Conservation (phyloP, 2,888 invertebrate genomes). For the Scelioninae gen. 2 region DNA sequence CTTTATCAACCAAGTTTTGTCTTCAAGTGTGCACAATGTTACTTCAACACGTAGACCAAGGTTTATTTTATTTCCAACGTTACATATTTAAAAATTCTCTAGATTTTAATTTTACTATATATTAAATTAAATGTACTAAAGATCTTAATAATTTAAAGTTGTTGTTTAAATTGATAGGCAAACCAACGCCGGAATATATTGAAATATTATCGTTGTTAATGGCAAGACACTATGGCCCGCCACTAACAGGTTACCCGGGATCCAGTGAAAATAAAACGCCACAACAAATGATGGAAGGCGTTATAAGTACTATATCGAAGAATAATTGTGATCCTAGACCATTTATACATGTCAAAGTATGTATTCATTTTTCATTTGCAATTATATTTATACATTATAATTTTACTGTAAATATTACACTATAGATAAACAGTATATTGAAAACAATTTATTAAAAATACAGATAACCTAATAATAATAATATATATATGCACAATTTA, state of each 20-base stretch:
- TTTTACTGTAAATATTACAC: no score
- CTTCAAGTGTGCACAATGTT: slow-evolving; percentile 71
- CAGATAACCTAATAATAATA: no score
- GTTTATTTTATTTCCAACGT: no score
- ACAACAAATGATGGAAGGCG: slow-evolving; percentile 72
- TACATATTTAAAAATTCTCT: no score
- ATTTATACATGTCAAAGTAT: slow-evolving; percentile 73
- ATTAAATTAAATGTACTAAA: background rate
- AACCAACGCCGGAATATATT: slow-evolving; percentile 70
- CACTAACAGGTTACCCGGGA: slow-evolving; percentile 72
- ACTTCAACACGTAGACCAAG: slow-evolving; percentile 70
- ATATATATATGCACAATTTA: no score
- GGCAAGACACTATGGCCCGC: slow-evolving; percentile 72
- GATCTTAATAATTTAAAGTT: slow-evolving; percentile 2
- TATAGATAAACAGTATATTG: no score
- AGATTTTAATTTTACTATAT: no score
- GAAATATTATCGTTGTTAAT: slow-evolving; percentile 70
- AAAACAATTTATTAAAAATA: no score
- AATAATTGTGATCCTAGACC: slow-evolving; percentile 70
- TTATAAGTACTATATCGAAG: slow-evolving; percentile 70
- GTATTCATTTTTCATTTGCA: no score
- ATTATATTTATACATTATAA: no score
- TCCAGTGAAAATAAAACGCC: slow-evolving; percentile 70
- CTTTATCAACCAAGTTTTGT: slow-evolving; percentile 71
- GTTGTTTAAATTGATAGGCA: slow-evolving; percentile 61